These are phyloP conservation scores for Neelides folsomi DNA, from an alignment of 2,888 invertebrate species.

Conservation along the genomic window DNA sequence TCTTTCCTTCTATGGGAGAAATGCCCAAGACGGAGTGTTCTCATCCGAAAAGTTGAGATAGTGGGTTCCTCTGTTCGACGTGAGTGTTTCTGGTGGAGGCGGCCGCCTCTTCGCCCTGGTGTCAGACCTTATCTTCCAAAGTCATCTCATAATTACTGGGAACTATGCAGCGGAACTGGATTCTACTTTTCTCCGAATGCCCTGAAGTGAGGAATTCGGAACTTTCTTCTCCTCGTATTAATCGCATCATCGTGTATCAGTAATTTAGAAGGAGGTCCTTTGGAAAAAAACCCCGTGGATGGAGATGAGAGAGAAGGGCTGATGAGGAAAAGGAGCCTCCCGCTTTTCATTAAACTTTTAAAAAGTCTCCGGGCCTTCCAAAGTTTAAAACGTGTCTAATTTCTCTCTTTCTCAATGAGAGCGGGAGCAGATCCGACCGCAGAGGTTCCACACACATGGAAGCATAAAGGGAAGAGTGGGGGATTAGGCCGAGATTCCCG, in stretches of 20 bases:
- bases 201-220: conserved; percentile 13
- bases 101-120: too few species aligned
- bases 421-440: neutral
- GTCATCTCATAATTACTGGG: too few species aligned
- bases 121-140: too few species aligned
- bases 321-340: neutral
- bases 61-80: too few species aligned
- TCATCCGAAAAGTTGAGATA: too few species aligned
- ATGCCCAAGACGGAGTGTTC: too few species aligned
- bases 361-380: conserved; percentile 23
- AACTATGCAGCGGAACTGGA: too few species aligned
- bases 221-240: conserved; percentile 17
- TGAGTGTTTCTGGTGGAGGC: too few species aligned
- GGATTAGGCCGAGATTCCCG: neutral
- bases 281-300: conserved; percentile 20
- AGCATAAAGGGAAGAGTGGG: neutral
- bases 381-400: conserved; percentile 27
- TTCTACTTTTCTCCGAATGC: conserved; percentile 7
- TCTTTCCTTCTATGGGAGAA: too few species aligned
- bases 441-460: neutral
- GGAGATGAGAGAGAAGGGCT: neutral
- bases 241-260: conserved; percentile 22
- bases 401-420: conserved; percentile 5
- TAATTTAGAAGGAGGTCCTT: conserved; percentile 16
- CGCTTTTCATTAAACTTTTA: conserved; percentile 25